Base-by-base conservation (phyloP, 1,140 invertebrate species). In the Dolichoris vasculosae region DNA sequence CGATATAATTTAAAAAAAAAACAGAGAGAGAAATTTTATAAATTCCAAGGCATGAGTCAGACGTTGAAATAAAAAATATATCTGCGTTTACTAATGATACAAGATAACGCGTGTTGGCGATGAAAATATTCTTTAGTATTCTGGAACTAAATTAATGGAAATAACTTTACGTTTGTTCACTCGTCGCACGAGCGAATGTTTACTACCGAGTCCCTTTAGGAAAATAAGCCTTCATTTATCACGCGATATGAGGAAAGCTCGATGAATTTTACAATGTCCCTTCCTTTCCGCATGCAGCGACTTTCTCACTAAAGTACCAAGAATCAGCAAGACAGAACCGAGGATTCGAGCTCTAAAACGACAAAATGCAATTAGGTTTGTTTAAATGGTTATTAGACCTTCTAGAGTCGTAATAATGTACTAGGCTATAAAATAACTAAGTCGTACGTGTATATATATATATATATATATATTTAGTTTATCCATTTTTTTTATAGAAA, bases 301-400 rank as follows among this genome's bases (percentile, higher is more conserved):
- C 84, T 90, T 92, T 82, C 88, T 91, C 77, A 87, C 64, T 51
- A 87, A 83, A 77, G 64, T 88, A 77, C 82, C 87, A 88, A 84
- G 20, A 20, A 7, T 83, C 76, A 73, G 15, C 76, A 64, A 67
- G 40, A 20, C 38, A 40, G 86, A 88, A 75, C 86, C 88, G 85
- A 90, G 90, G 88, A 79, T 90, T 69, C 90, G 91, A 83, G 88
- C 73, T 55, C 89, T 92, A 79, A 90, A 89, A 88, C 91, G 91
- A 84, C 89, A 90, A 88, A 92, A 92, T 88, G 91, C 91, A 85
- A 92, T 92, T 91, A 92, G 91, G 91, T 92, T 89, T 90, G 91
- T 92, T 0, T 43, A n/a, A 40, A 26, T 3, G 38, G 11, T 73
- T 73, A 26, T n/a, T 26, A 43, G 40, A 40, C 15, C 1, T 4